Evolutionary conservation across 23 tunicate species (phyloP).

Genomic region (Trididemnum miniatum): DNA sequence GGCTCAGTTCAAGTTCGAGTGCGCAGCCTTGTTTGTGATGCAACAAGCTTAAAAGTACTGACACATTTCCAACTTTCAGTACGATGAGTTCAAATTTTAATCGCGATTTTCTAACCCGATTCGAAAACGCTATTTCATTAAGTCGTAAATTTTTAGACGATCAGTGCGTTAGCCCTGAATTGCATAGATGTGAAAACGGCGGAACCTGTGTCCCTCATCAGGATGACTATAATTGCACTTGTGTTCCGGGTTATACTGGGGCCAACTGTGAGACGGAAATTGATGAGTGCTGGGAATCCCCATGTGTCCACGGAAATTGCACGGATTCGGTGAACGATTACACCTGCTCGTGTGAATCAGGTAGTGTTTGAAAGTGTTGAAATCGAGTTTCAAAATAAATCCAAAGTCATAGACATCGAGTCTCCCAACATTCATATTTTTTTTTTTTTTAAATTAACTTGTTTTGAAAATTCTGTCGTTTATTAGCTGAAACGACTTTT

Average conservation of each 20-base stretch:
- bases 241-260: constrained; percentile 62
- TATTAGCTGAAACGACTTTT: too few species aligned
- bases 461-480: too few species aligned
- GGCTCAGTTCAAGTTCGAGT: too few species aligned
- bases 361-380: constrained; percentile 15
- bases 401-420: too few species aligned
- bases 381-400: background rate
- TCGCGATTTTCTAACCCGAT: too few species aligned
- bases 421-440: too few species aligned
- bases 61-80: too few species aligned
- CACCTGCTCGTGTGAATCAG: constrained; percentile 54
- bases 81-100: too few species aligned
- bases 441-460: too few species aligned
- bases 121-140: too few species aligned
- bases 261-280: constrained; percentile 50
- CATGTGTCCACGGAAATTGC: constrained; percentile 69
- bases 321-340: constrained; percentile 49
- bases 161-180: constrained; percentile 41
- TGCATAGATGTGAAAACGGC: constrained; percentile 59
- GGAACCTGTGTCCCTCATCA: constrained; percentile 43
- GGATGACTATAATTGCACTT: constrained; percentile 48
- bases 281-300: constrained; percentile 46
- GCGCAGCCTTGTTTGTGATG: too few species aligned
- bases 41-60: too few species aligned
- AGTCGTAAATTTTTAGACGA: constrained; percentile 45